Conservation (phyloP, 2,888 invertebrate genomes). For the Amphimallon solstitiale region DNA sequence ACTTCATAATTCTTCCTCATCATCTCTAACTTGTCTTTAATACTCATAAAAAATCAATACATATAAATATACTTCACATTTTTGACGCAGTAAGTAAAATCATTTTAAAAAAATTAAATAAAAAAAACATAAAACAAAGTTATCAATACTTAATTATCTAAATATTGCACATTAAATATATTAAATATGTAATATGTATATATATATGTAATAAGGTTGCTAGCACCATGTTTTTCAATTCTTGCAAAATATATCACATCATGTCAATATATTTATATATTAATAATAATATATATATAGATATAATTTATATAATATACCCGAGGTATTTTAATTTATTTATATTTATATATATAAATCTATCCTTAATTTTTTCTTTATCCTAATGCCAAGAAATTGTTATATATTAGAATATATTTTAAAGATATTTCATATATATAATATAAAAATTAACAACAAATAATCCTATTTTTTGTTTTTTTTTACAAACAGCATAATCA, state of each 20-base stretch:
- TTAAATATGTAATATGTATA: conserved; percentile 41
- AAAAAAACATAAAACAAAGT: conserved; percentile 17
- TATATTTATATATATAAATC: conserved; percentile 37
- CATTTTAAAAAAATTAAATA: conserved; percentile 37
- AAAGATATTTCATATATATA: conserved; percentile 55
- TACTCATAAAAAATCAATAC: no score
- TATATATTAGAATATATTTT: conserved; percentile 52
- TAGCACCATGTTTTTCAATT: conserved; percentile 61
- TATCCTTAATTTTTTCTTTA: conserved; percentile 16
- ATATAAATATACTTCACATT: conserved; percentile 41
- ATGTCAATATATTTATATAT: conserved; percentile 32
- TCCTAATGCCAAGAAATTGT: conserved; percentile 52
- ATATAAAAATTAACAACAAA: conserved; percentile 60
- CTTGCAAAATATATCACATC: conserved; percentile 47
- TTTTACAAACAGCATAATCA: no score
- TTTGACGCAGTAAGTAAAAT: background rate
- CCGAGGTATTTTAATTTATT: conserved; percentile 29
- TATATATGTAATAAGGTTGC: conserved; percentile 56
- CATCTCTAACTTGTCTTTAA: no score
- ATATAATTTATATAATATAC: conserved; percentile 16
- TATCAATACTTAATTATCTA: conserved; percentile 52
- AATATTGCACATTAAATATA: conserved; percentile 58
- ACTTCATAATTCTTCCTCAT: no score
- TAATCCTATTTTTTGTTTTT: conserved; percentile 36
- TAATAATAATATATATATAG: background rate